A percentile compares a stretch with the other conserved stretches of the same genome.
Conservation (phyloP, 2,113 vertebrate species). For the Ceyx melanurus region DNA sequence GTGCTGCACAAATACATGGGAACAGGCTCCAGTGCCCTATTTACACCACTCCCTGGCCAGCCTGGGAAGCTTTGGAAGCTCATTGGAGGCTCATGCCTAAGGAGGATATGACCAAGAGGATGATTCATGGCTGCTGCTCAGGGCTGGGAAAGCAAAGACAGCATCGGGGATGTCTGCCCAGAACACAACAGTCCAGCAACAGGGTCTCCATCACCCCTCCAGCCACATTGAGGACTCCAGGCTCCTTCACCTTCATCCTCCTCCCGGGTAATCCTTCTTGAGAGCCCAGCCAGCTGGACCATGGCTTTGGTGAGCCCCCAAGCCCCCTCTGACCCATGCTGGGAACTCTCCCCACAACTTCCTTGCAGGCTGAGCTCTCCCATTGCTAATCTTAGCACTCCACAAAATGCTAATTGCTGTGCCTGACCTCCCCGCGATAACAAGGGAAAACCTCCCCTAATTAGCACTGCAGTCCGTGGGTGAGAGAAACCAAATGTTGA, state of each 20-base stretch:
- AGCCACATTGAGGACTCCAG: accelerated
- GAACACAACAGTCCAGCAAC: accelerated
- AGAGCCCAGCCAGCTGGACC: accelerated
- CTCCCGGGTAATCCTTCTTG: accelerated
- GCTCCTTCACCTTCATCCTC: background rate
- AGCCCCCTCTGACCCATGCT: accelerated
- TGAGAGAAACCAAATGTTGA: constrained; percentile 74
- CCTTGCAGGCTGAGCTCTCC: background rate
- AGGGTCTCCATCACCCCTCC: accelerated
- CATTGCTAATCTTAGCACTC: background rate
- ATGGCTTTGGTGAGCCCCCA: accelerated
- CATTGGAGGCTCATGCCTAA: accelerated
- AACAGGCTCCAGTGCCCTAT: background rate
- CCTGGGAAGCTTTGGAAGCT: accelerated
- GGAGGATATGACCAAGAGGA: accelerated
- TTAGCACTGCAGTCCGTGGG: constrained; percentile 61
- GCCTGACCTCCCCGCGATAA: constrained; percentile 66
- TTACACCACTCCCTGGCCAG: background rate
- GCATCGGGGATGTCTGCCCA: accelerated
- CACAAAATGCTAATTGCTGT: constrained; percentile 62
- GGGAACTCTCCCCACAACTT: background rate
- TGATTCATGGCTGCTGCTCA: accelerated
- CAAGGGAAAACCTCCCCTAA: constrained; percentile 68
- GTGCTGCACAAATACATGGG: background rate
- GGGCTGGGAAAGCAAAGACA: background rate